These are phyloP conservation scores for Conus canariensis DNA, from an alignment of 2,888 invertebrate genomes.

Conservation along the genomic window DNA sequence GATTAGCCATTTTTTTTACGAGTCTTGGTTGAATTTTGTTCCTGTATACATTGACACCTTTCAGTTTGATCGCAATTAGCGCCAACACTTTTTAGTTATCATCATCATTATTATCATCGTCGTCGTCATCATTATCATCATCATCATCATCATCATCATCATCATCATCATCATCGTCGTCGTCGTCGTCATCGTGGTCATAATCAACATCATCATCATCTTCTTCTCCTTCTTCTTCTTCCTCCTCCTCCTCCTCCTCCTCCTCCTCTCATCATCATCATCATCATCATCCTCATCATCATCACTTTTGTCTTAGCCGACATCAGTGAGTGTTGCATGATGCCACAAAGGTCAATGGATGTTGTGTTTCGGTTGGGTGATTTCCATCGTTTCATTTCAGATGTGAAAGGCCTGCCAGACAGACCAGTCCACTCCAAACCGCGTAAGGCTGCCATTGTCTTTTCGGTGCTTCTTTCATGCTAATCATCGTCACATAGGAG, in stretches of 20 bases:
- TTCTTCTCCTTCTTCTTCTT: background rate
- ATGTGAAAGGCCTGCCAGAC: background rate
- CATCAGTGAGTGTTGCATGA: background rate
- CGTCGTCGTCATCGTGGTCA: background rate
- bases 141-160: slow-evolving; percentile 1
- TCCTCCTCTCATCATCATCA: background rate
- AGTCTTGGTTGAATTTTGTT: too few species aligned
- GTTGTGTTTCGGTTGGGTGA: background rate
- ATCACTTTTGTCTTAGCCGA: background rate
- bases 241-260: background rate
- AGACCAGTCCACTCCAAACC: background rate
- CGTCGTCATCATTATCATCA: background rate
- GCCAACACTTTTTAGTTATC: background rate
- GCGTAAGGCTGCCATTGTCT: background rate
- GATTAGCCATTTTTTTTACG: too few species aligned
- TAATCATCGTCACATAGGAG: background rate
- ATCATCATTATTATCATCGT: background rate
- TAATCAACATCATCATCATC: background rate
- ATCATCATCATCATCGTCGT: background rate
- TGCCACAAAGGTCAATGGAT: background rate
- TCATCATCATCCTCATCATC: background rate
- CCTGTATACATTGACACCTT: too few species aligned
- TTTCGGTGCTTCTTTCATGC: background rate
- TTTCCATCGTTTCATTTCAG: background rate
- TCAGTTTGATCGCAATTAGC: background rate